Base-by-base conservation (phyloP, 2,113 vertebrate species). In the Nanorana parkeri region DNA sequence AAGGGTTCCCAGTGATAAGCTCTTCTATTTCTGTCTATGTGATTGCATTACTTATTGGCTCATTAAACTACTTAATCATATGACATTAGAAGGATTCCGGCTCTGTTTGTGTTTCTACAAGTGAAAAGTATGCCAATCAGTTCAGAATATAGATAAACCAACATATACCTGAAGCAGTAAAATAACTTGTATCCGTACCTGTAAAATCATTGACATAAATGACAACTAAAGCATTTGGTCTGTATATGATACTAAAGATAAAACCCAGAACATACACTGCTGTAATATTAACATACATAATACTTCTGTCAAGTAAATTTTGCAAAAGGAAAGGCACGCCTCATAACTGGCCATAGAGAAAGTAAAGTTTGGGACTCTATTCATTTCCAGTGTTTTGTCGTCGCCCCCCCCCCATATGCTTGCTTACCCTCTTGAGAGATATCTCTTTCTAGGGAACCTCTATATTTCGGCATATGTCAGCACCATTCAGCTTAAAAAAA, bases 1-100 rank as follows among this genome's bases (percentile, higher is more conserved):
- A 28, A 65, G 60, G 60, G 74, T 77, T 77, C 60, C 60, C 74
- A 64, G 74, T 77, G n/a, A 77, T 77, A 77, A 77, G 75, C 75
- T 77, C 47, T 77, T 77, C 75, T 77, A 77, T 77, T 77, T 77
- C 61, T 64, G 61, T 65, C 61, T 64, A 65, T 52, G 60, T 77
- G 75, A 77, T 77, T 77, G 75, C 60, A 77, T 65, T 77, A 65
- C 60, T 77, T 77, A 77, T 64, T 77, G 75, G 58, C 75, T 77
- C 58, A 52, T 77, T 77, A 63, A 64, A 77, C 41, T 26, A 65
- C 75, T 63, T 77, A 77, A 63, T 77, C 75, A 77, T 28, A 60
- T 41, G 72, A 26, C 72, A 77, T 77, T 77, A 65, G 74, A 41
- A 77, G 60, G 60, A 77, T 65, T 77, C 41, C 60, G 28, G 21